Base-by-base conservation (phyloP, 1,140 invertebrate genomes). In the Piezodorus guildinii region DNA sequence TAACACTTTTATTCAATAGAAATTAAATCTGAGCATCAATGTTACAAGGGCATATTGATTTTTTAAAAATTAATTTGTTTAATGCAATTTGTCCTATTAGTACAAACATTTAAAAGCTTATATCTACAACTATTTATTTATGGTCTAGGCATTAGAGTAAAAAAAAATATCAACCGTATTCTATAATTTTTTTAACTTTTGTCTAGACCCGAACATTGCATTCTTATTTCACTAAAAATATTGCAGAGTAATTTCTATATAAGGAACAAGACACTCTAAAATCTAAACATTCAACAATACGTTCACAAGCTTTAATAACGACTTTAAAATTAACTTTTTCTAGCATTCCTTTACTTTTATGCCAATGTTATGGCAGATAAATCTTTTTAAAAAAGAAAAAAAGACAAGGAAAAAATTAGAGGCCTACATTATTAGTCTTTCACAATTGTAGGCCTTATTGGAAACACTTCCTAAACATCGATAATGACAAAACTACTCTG, bases 401-500 rank as follows among this genome's bases (percentile, higher is more conserved):
- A 45, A 61, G 27, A 4, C 8, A 30, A 30, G 27, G 3, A 30
- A n/a, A 46, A 19, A 46, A 61, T 34, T 43, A 12, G 19, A 43
- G 60, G 60, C 60, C 60, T 61, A 61, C 60, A 45, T 45, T 14
- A 61, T 61, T 17, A 46, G 60, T 45, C 44, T 45, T 61, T 43
- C 44, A 19, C n/a, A 61, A 56, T 61, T 19, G 60, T 61, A 61
- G 60, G 60, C 60, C 60, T 61, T 61, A 10, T 23, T 61, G 60
- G 60, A 61, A 61, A 61, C 60, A 61, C 39, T 43, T 44, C 25
- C 44, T 61, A 61, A 61, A 43, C 44, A 61, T n/a, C 52, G 23
- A 56, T 19, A 56, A 56, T 56, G 23, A 56, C 34, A 39, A 39
- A 39, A 39, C 34, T 39, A 39, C 34, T 10, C 1, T 39, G 34